Evolutionary conservation across 2,113 vertebrate genomes (phyloP).

Genomic region (Colaptes auratus): DNA sequence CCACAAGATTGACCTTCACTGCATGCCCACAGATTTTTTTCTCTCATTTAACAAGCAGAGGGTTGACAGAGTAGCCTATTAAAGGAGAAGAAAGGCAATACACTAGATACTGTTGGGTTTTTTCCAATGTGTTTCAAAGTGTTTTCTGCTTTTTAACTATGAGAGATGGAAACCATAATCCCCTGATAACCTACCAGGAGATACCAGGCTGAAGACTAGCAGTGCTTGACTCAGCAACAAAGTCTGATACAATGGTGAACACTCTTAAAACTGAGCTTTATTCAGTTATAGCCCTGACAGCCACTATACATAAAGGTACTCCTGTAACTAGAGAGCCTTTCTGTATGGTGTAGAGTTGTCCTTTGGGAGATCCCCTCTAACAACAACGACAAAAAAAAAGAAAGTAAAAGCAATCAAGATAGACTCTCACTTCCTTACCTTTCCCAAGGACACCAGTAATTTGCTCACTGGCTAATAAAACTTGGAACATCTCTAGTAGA

Average conservation of each 20-base stretch:
- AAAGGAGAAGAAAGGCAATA: background rate
- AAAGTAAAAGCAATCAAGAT: background rate
- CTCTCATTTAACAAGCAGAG: slow-evolving; percentile 33
- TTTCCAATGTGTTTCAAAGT: background rate
- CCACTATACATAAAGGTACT: background rate
- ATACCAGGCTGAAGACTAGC: background rate
- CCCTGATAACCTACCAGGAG: background rate
- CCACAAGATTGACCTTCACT: slow-evolving; percentile 60
- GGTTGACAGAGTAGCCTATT: slow-evolving; percentile 44
- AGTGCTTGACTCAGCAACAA: background rate
- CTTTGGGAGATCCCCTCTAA: background rate
- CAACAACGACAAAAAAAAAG: background rate
- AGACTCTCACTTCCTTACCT: background rate
- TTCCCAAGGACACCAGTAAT: slow-evolving; percentile 36
- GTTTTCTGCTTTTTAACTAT: background rate
- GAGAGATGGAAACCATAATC: background rate
- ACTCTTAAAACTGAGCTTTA: background rate
- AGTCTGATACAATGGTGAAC: background rate
- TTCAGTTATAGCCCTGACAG: background rate
- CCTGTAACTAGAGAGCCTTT: background rate
- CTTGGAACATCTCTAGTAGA: background rate
- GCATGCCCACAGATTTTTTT: slow-evolving; percentile 61
- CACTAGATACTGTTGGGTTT: background rate
- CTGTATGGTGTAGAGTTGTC: background rate
- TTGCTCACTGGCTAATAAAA: background rate